Percentiles rank a stretch among this genome's conserved stretches.
Evolutionary conservation across 64 coral and sea anemone genomes (phyloP).

Genomic region (Dendrophyllia cribrosa): DNA sequence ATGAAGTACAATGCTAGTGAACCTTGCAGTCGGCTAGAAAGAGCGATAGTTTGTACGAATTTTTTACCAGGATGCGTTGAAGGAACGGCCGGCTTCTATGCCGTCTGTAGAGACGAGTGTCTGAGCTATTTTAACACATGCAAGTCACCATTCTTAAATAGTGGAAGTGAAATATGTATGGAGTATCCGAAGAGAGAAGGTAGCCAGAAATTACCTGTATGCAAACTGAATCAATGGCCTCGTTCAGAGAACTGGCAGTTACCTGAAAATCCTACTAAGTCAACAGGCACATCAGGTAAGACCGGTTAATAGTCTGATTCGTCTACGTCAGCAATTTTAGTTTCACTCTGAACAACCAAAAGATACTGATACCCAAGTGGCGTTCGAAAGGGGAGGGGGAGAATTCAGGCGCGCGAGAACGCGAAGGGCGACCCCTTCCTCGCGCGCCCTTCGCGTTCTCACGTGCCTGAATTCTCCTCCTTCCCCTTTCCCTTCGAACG

Average conservation of each 20-base stretch:
- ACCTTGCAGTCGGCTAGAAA: neutral
- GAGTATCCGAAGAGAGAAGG: constrained; percentile 42
- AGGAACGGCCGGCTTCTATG: neutral
- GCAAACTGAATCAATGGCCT: constrained; percentile 52
- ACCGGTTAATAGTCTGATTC: neutral
- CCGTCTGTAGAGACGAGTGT: constrained; percentile 52
- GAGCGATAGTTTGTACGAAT: constrained; percentile 49
- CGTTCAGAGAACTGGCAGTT: constrained; percentile 60
- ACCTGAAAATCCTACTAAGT: neutral
- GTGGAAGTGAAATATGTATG: constrained; percentile 35
- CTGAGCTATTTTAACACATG: constrained; percentile 38
- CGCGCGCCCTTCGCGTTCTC: no score
- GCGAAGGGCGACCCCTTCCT: no score
- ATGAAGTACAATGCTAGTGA: neutral
- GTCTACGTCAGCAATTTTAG: no score
- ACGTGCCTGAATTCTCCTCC: no score
- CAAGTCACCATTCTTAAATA: neutral
- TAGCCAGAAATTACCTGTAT: neutral
- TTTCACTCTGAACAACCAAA: no score
- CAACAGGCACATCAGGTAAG: neutral
- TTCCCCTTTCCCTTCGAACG: no score
- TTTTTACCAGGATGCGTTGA: constrained; percentile 29
- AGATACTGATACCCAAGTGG: no score
- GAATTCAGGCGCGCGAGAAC: no score
- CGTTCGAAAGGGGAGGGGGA: no score